A percentile compares a stretch with the other conserved stretches of the same genome.
Evolutionary conservation across 2,888 invertebrate genomes (phyloP).

Genomic region (Xestobium rufovillosum): DNA sequence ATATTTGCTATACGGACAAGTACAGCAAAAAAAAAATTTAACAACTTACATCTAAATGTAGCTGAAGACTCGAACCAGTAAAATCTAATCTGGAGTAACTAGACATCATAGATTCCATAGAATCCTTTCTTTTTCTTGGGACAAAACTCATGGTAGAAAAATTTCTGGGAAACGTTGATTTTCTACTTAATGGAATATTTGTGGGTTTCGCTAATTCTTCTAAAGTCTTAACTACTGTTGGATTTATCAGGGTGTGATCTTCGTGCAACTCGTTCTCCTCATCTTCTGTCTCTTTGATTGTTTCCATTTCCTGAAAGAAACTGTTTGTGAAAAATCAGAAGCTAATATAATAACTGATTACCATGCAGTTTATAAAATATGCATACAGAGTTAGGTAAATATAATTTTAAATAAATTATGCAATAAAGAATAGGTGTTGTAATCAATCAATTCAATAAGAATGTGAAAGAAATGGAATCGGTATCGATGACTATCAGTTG

Average conservation of each 20-base stretch:
- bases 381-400: no score
- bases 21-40: no score
- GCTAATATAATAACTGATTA: background rate
- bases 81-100: conserved; percentile 68
- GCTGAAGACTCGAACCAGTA: conserved; percentile 63
- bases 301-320: conserved; percentile 56
- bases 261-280: conserved; percentile 49
- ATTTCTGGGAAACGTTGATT: conserved; percentile 40
- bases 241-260: conserved; percentile 34
- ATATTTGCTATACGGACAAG: no score
- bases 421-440: no score
- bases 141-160: conserved; percentile 41
- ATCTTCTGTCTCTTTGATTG: conserved; percentile 59
- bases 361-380: no score
- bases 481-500: no score
- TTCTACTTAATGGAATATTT: conserved; percentile 31
- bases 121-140: conserved; percentile 30
- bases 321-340: background rate
- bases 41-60: conserved; percentile 53
- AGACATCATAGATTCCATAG: conserved; percentile 60
- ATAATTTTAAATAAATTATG: no score
- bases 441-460: no score
- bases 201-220: conserved; percentile 36
- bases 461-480: no score
- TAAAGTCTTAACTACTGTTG: conserved; percentile 32